Conservation (phyloP, 1,140 invertebrate genomes). For the Ostrea denselamellosa region DNA sequence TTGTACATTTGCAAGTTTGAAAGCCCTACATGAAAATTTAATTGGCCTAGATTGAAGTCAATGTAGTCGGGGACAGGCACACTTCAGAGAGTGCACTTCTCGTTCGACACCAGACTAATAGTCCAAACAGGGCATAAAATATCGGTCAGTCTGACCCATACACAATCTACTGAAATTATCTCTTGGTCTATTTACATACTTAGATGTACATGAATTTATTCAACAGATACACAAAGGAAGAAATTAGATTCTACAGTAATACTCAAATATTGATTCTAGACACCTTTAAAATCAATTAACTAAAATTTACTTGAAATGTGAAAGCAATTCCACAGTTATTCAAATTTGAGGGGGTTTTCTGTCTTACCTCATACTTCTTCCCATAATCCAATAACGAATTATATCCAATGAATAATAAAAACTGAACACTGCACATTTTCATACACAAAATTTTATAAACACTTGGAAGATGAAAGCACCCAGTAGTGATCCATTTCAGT, state of each 20-base stretch:
- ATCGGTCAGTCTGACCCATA: constrained; percentile 23
- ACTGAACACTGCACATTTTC: constrained; percentile 6
- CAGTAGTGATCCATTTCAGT: not conserved
- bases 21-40: constrained; percentile 31
- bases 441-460: not conserved
- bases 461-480: not conserved
- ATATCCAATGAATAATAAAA: constrained; percentile 8
- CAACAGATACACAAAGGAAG: not conserved
- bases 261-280: not conserved
- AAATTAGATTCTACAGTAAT: not conserved
- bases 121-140: not conserved
- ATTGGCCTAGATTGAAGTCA: constrained; percentile 18
- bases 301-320: not conserved
- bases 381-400: constrained; percentile 19
- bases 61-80: not conserved
- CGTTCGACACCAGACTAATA: not conserved
- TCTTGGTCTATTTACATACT: not conserved
- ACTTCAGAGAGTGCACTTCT: not conserved
- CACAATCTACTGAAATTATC: not conserved
- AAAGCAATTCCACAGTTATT: no score
- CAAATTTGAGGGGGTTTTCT: not conserved
- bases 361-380: not conserved
- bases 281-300: not conserved
- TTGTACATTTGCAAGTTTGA: constrained; percentile 9
- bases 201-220: not conserved